Evolutionary conservation across 2,113 vertebrate genomes (phyloP), one percentile per base, ranked within the genome.

Genomic region (Larimichthys crocea): DNA sequence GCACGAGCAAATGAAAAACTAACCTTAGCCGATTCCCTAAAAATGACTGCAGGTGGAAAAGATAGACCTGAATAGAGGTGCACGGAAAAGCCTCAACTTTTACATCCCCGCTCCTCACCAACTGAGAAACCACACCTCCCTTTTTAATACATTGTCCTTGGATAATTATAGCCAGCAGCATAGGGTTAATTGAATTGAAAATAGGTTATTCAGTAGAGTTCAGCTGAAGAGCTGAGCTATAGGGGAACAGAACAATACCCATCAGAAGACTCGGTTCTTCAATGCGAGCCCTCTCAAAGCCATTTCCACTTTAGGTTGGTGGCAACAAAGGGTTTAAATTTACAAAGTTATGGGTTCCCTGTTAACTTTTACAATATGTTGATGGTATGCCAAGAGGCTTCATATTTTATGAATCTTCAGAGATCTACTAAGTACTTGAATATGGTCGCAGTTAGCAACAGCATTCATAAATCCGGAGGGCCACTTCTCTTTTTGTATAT

Each of bases 131-230:
- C 59, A 84, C 75, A 68, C 61, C 20, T 67, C 46, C 40, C 35
- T 12, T 88, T 90, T 84, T 68, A 85, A 84, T 68, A 76, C 80
- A 86, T 90, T 87, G 78, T 92, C 80, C 87, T 82, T 79, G 79
- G 85, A 91, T 92, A 90, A 94, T 93, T 89, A 93, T 84, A 82
- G 85, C 90, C 78, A 86, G 48, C 72, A 85, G 88, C 88, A 86
- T 10, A 82, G 84, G 91, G 88, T 93, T 95, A 93, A 93, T 91
- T 90, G 80, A 94, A 93, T 68, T 77, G 80, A 92, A 92, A 94
- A 91, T 83, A 70, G 86, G 85, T 86, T 91, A 71, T 90, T 89
- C 50, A 56, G 55, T 40, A 19, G 64, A 88, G 80, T 88, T 92
- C 50, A 68, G 50, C 50, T 67, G 20, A 69, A 55, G 62, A 84